A percentile compares a stretch with the other conserved stretches of the same genome.
phyloP scores from a whole-genome alignment of 1,140 invertebrate genomes.

The Heterodera schachtii region DNA sequence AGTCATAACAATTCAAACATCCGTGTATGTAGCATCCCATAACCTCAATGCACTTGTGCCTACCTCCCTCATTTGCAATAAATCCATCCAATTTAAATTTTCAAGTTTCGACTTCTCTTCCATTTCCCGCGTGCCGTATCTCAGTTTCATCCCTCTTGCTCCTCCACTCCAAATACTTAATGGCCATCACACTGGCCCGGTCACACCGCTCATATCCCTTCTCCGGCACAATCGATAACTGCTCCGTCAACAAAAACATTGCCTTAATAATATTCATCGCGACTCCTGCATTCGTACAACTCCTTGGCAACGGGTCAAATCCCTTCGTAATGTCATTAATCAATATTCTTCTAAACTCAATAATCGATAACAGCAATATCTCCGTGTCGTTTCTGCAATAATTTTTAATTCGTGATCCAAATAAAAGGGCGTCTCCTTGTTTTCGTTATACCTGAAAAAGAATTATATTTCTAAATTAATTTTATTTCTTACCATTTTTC shows the following conservation, averaged over 20 bases:
- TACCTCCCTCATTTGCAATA: background rate
- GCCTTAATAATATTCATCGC: background rate
- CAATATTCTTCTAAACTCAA: constrained; percentile 8
- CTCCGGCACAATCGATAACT: constrained; percentile 16
- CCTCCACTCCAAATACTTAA: constrained; percentile 20
- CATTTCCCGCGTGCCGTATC: constrained; percentile 2
- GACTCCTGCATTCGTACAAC: background rate
- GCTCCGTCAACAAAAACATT: background rate
- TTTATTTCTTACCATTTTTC: background rate
- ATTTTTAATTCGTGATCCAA: background rate
- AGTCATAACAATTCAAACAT: background rate
- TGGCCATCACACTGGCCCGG: background rate
- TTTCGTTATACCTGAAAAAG: background rate
- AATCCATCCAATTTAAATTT: constrained; percentile 15
- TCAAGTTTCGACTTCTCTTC: background rate
- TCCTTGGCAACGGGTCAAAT: background rate
- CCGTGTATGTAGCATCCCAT: background rate
- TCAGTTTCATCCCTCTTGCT: background rate
- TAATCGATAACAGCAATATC: background rate
- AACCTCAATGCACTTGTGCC: background rate
- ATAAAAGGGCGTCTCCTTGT: constrained; percentile 4
- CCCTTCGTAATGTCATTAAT: background rate
- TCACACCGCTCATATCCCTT: constrained; percentile 9
- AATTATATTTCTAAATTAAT: background rate
- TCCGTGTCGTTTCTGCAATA: constrained; percentile 16